A percentile compares a stretch with the other conserved stretches of the same genome.
phyloP scores from a whole-genome alignment of 1,140 invertebrate species.

The Microplitis mediator region DNA sequence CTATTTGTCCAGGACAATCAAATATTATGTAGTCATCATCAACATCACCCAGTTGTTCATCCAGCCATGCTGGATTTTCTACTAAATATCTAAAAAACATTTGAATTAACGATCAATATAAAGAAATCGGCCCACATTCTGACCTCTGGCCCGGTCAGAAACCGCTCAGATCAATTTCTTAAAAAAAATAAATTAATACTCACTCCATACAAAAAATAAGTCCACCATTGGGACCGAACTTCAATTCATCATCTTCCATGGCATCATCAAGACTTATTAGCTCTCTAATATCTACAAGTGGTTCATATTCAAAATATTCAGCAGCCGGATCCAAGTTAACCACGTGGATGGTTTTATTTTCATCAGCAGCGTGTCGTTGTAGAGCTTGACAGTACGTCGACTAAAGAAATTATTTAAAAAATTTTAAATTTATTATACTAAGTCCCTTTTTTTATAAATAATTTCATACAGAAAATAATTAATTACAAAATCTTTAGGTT shows the following conservation, averaged over 20 bases:
- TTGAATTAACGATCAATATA: background rate
- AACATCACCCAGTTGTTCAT: constrained; percentile 79
- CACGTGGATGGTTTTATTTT: constrained; percentile 79
- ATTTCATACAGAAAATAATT: background rate
- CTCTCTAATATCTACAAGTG: constrained; percentile 88
- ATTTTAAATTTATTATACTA: too few species aligned
- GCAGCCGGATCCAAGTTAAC: constrained; percentile 98
- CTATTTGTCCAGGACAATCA: constrained; percentile 98
- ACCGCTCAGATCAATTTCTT: background rate
- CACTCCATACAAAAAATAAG: constrained; percentile 96
- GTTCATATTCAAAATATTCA: constrained; percentile 92
- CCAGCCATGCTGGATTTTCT: constrained; percentile 90
- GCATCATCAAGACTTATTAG: constrained; percentile 94
- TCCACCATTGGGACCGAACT: constrained; percentile 97
- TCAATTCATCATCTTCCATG: constrained; percentile 94
- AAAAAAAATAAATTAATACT: constrained; percentile 47
- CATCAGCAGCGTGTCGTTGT: constrained; percentile 80
- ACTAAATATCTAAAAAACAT: constrained; percentile 75
- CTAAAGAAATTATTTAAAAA: constrained; percentile 52
- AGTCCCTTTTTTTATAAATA: background rate
- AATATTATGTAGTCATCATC: constrained; percentile 97
- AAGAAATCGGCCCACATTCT: background rate
- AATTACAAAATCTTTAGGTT: constrained; percentile 1
- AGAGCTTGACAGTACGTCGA: constrained; percentile 95
- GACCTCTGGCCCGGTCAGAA: too few species aligned